phyloP scores from a whole-genome alignment of 2,797 vertebrate genomes.

The Parambassis ranga region DNA sequence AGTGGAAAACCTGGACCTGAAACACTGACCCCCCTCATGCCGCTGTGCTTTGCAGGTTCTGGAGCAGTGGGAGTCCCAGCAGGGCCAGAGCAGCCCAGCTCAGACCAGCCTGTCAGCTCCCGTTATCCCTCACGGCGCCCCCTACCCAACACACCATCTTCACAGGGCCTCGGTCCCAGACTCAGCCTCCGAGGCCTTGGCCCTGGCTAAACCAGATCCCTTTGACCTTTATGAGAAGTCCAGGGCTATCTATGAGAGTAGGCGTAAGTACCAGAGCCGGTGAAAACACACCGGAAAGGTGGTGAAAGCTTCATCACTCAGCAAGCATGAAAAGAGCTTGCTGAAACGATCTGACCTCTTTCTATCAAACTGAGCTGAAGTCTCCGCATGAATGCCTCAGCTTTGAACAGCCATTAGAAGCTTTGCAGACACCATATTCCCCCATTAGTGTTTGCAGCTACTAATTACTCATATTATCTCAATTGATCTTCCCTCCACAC shows the following conservation, averaged over 20 bases:
- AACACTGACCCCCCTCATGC: constrained; percentile 63
- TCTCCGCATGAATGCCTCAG: background rate
- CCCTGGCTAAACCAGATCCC: constrained; percentile 92
- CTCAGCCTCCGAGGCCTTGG: constrained; percentile 90
- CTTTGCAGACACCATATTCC: background rate
- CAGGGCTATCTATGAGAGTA: constrained; percentile 97
- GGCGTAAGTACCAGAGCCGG: constrained; percentile 90
- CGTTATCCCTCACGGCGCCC: constrained; percentile 87
- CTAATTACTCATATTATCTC: constrained; percentile 6
- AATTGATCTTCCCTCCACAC: background rate
- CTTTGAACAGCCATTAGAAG: background rate
- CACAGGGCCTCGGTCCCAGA: constrained; percentile 93
- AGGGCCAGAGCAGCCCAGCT: constrained; percentile 88
- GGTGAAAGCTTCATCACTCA: constrained; percentile 8
- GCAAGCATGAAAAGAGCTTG: background rate
- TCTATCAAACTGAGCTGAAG: background rate
- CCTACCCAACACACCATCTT: constrained; percentile 85
- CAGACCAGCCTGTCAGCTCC: constrained; percentile 91
- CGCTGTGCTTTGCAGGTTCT: constrained; percentile 89
- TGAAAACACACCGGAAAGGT: constrained; percentile 17
- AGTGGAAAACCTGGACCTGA: constrained; percentile 1
- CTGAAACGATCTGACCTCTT: background rate
- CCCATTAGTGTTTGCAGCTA: background rate
- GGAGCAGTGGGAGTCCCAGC: constrained; percentile 93
- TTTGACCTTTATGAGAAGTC: constrained; percentile 98